Evolutionary conservation across 2,888 invertebrate species (phyloP), one percentile per base, ranked within the genome.

Genomic region (Diploptera punctata): DNA sequence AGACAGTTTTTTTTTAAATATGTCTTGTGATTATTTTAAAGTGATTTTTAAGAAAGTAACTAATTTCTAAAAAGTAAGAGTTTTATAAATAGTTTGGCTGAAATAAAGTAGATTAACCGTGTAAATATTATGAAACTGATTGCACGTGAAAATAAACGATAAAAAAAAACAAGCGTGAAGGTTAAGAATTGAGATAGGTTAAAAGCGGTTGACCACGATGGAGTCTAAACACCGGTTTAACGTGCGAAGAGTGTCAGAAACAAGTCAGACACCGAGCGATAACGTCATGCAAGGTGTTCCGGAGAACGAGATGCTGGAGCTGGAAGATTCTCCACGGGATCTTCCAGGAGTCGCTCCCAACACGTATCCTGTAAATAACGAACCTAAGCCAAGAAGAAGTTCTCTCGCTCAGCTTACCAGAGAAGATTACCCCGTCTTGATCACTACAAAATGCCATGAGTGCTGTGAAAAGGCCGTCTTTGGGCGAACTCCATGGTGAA

Each of bases 391-490:
- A 26, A 21, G 26, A 2, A 16, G 65, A 5, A 47, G 44, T 10
- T 89, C 89, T 1, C 80, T 91, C 77, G 89, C 89, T 1, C 90
- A 90, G 78, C 84, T 92, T 71, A 91, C 92, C 0, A 88, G 91
- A 77, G 95, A 95, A 81, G 91, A 1, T 81, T 95, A 44, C 95
- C 95, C 0, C 85, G 93, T 71, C 86, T 93, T 83, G 94, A 94
- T 80, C 92, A 94, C 81, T 95, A 95, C 80, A 88, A 93, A 79
- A 90, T 91, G 91, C 92, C 0, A 90, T 91, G 79, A 86, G 93
- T 77, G 91, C 92, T 0, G 82, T 90, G 68, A 93, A 93, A 81
- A 87, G 95, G 75, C 95, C 95, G 1, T 94, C 94, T 26, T 85
- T 95, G 71, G 94, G 94, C 21, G 94, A 94, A 79, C 83, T 95